phyloP scores from a whole-genome alignment of 2,888 invertebrate genomes.

The Aelia acuminata region DNA sequence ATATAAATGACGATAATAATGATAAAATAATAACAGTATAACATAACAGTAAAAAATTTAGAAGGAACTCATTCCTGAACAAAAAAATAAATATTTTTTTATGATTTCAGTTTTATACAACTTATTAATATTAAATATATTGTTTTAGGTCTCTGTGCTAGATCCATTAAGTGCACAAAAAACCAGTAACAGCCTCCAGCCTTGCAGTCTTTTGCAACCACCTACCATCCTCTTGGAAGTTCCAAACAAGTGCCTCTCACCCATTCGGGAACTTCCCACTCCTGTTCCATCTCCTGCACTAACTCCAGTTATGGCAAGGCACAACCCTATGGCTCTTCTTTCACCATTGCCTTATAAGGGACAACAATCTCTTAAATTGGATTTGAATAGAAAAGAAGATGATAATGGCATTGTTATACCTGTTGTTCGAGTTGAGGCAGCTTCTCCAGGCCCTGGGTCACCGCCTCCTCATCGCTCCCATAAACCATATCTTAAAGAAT shows the following conservation, averaged over 20 bases:
- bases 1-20: too few relatives aligned
- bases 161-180: constrained; percentile 80
- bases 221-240: constrained; percentile 84
- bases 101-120: background rate
- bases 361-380: constrained; percentile 11
- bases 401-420: constrained; percentile 73
- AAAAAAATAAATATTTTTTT: too few relatives aligned
- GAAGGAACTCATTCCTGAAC: too few relatives aligned
- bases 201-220: constrained; percentile 76
- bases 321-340: constrained; percentile 60
- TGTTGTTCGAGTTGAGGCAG: constrained; percentile 77
- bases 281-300: constrained; percentile 76
- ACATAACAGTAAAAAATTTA: too few relatives aligned
- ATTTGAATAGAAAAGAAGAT: constrained; percentile 54
- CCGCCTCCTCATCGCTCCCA: constrained; percentile 72
- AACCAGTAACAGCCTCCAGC: constrained; percentile 69
- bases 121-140: background rate
- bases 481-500: constrained; percentile 69
- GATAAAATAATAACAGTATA: too few relatives aligned
- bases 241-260: constrained; percentile 85
- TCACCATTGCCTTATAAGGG: constrained; percentile 58
- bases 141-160: constrained; percentile 76
- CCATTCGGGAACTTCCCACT: constrained; percentile 81
- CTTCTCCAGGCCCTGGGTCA: constrained; percentile 77
- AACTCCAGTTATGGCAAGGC: constrained; percentile 75